Conservation (phyloP, 2,888 invertebrate species). For the Eupithecia tripunctaria region DNA sequence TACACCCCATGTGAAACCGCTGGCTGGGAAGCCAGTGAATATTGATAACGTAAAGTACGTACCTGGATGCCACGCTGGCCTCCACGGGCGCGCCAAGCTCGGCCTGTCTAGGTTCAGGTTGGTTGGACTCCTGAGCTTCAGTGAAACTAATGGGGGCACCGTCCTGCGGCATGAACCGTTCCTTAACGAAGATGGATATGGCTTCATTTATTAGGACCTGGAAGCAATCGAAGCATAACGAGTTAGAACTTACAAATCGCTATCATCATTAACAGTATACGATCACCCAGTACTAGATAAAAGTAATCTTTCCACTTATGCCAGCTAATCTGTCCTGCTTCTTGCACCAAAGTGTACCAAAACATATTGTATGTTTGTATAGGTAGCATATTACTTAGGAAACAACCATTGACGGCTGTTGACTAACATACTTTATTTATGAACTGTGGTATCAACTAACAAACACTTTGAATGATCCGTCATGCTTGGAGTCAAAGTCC, state of each 20-base stretch:
- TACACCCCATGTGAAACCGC: background rate
- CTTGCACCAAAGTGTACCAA: background rate
- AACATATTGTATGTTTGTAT: too few relatives aligned
- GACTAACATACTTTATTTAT: too few relatives aligned
- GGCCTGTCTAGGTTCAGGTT: slow-evolving; percentile 35
- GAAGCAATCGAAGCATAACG: background rate
- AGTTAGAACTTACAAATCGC: background rate
- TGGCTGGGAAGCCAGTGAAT: background rate
- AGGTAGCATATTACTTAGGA: too few relatives aligned
- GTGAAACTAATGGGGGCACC: slow-evolving; percentile 58
- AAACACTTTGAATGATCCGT: too few relatives aligned
- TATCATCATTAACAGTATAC: background rate
- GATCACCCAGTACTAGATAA: background rate
- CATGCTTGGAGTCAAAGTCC: too few relatives aligned
- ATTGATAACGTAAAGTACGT: background rate
- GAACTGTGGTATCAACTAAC: too few relatives aligned
- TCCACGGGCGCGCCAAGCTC: slow-evolving; percentile 69
- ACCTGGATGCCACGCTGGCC: slow-evolving; percentile 46
- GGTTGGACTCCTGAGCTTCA: slow-evolving; percentile 56
- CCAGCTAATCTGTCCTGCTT: background rate
- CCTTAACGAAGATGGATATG: slow-evolving; percentile 66
- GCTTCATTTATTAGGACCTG: slow-evolving; percentile 58
- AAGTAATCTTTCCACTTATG: background rate
- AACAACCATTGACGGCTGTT: too few relatives aligned
- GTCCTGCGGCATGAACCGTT: slow-evolving; percentile 68